Evolutionary conservation across 2,113 vertebrate species (phyloP), one percentile per base, ranked within the genome.

Genomic region (Globicephala melas): DNA sequence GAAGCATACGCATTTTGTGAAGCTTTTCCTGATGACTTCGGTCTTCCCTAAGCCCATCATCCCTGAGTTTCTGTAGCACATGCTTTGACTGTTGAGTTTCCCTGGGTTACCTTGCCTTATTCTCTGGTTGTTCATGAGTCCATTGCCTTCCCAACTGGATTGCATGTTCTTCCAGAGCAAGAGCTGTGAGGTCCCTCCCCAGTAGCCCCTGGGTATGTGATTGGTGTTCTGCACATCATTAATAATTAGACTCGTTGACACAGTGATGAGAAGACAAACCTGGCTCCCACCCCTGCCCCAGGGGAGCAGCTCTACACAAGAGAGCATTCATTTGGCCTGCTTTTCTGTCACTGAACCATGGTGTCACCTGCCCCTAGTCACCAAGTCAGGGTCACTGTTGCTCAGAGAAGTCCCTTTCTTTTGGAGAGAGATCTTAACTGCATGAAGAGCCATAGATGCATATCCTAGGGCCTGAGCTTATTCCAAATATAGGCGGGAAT

Each of bases 1-100:
- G 26, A 67, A 60, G 36, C 1, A 23, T 0, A 0, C 14, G 28
- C 38, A 1, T 62, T 53, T 79, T n/a, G 10, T 10, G 11, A 67
- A 26, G 21, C 41, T 63, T 67, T 63, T 36, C 12, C 63, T 55
- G 67, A 63, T 23, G 60, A 18, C 21, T 23, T 74, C 1, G 5
- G 28, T 33, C 14, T 31, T 58, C 81, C 28, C 21, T 2, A 20
- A 63, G 8, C 15, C 31, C 80, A 7, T 2, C 23, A 33, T 58
- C 62, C 20, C 11, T 33, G 60, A 28, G 17, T 60, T 81, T 36
- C 74, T 13, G 9, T 15, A 67, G 81, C 11, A 53, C 33, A 6
- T 3, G 31, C 9, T 28, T 20, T 67, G 41, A 50, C 23, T 41
- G 50, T 36, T 12, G 50, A 13, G 50, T 81, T 73, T 65, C 36